These are phyloP conservation scores for Formica selysi DNA, from an alignment of 1,140 invertebrate genomes.

Conservation along the genomic window DNA sequence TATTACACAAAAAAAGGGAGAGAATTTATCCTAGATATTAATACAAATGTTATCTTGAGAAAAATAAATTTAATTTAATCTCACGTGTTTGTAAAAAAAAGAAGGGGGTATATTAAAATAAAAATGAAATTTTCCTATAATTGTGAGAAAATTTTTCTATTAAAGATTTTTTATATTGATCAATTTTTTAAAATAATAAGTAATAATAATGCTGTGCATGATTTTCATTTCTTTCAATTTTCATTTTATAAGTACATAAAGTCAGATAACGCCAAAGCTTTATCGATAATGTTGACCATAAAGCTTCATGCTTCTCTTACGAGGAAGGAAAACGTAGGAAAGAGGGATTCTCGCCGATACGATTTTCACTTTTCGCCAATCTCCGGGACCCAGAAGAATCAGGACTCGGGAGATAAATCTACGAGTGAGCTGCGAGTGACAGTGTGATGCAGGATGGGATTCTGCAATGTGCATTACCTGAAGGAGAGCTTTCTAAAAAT, in stretches of 20 bases:
- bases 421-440: slow-evolving; percentile 50
- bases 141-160: background rate
- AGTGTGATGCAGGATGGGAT: slow-evolving; percentile 51
- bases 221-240: background rate
- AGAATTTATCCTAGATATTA: background rate
- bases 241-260: background rate
- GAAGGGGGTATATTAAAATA: background rate
- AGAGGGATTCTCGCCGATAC: slow-evolving; percentile 34
- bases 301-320: background rate
- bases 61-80: no score
- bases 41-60: no score
- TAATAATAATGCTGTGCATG: background rate
- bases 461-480: slow-evolving; percentile 42
- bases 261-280: background rate
- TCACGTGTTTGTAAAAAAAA: no score
- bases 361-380: slow-evolving; percentile 63
- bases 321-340: background rate
- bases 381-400: background rate
- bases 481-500: slow-evolving; percentile 38
- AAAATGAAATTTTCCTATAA: background rate
- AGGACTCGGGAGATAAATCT: slow-evolving; percentile 42
- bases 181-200: background rate
- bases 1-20: background rate
- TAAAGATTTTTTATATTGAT: background rate
- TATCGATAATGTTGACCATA: background rate